phyloP scores from a whole-genome alignment of 1,140 invertebrate genomes.

The Aradophagus sp. region DNA sequence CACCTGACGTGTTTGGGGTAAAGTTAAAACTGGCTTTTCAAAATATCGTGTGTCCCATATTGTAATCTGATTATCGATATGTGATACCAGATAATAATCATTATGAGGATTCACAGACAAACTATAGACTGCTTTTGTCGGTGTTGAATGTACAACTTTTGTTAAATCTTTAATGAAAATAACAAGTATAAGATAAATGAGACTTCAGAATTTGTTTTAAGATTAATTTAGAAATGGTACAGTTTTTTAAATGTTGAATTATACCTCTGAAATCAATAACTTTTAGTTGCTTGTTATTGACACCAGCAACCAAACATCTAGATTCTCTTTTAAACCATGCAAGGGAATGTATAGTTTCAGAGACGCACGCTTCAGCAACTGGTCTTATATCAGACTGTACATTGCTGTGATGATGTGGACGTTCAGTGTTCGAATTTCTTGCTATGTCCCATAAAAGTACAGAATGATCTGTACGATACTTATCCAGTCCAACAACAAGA shows the following conservation, averaged over 20 bases:
- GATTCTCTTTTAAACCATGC: slow-evolving; percentile 87
- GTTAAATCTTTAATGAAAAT: slow-evolving; percentile 77
- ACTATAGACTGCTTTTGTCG: slow-evolving; percentile 89
- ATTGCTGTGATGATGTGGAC: slow-evolving; percentile 63
- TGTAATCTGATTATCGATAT: slow-evolving; percentile 85
- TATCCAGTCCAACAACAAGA: slow-evolving; percentile 89
- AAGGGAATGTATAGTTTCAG: slow-evolving; percentile 88
- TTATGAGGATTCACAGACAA: slow-evolving; percentile 85
- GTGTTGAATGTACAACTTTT: slow-evolving; percentile 82
- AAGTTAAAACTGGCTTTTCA: slow-evolving; percentile 86
- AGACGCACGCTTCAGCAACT: slow-evolving; percentile 81
- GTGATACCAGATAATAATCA: slow-evolving; percentile 87
- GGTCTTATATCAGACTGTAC: slow-evolving; percentile 74
- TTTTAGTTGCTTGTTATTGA: slow-evolving; percentile 92
- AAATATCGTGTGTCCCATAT: slow-evolving; percentile 93
- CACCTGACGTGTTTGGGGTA: slow-evolving; percentile 82
- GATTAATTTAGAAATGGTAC: no score
- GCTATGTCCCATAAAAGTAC: slow-evolving; percentile 87
- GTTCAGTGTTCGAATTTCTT: slow-evolving; percentile 72
- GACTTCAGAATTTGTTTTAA: no score
- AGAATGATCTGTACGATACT: slow-evolving; percentile 87
- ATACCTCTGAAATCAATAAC: slow-evolving; percentile 94
- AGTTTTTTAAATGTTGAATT: no score
- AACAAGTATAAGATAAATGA: not conserved
- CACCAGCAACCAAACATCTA: slow-evolving; percentile 86